These are phyloP conservation scores for Thaumetopoea pityocampa DNA, from an alignment of 1,140 invertebrate species.

Conservation along the genomic window DNA sequence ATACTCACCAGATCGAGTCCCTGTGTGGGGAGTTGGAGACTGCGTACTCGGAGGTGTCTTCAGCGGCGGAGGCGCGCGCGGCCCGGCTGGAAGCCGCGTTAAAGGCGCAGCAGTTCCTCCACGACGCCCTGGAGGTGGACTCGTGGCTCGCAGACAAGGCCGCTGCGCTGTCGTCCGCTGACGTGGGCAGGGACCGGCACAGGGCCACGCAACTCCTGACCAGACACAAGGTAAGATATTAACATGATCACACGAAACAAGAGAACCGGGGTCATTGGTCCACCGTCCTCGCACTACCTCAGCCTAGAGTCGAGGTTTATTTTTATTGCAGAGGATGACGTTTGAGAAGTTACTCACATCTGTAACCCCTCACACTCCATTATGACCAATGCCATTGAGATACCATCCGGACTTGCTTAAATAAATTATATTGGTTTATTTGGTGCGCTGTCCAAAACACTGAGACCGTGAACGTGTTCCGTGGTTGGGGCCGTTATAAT, in stretches of 20 bases:
- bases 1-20: conserved; percentile 39
- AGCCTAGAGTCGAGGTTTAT: too few relatives aligned
- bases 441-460: too few relatives aligned
- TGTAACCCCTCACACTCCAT: background rate
- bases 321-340: too few relatives aligned
- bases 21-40: conserved; percentile 59
- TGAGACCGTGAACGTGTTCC: too few relatives aligned
- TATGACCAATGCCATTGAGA: too few relatives aligned
- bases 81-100: conserved; percentile 90
- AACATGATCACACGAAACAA: conserved; percentile 2
- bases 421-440: too few relatives aligned
- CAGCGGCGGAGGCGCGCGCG: conserved; percentile 82
- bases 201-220: conserved; percentile 93
- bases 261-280: background rate
- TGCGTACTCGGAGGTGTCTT: conserved; percentile 83
- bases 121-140: conserved; percentile 94
- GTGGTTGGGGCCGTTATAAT: too few relatives aligned
- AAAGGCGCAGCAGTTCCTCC: conserved; percentile 92
- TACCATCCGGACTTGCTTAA: too few relatives aligned
- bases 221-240: conserved; percentile 89
- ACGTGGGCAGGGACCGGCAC: conserved; percentile 92
- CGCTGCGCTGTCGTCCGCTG: conserved; percentile 86
- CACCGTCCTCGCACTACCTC: too few relatives aligned
- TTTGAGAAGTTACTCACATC: too few relatives aligned
- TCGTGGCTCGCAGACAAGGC: conserved; percentile 94